These are phyloP conservation scores for Noturus placidus DNA, from an alignment of 2,113 vertebrate genomes.

Conservation along the genomic window DNA sequence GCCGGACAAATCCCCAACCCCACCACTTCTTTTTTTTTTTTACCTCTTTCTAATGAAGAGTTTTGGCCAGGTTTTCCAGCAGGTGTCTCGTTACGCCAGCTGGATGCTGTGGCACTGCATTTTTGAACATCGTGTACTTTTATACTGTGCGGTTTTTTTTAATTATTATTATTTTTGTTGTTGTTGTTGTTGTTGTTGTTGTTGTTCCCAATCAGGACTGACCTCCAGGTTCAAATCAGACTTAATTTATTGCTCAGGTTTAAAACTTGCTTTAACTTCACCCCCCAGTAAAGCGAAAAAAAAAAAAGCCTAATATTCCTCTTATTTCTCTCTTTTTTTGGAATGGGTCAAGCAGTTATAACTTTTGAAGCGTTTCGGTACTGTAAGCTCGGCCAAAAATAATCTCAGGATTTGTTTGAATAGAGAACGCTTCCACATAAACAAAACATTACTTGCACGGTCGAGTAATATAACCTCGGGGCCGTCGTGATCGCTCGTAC, in stretches of 20 bases:
- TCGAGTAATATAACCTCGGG: neutral
- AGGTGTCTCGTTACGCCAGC: conserved; percentile 61
- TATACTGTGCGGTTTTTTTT: neutral
- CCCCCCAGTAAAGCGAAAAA: conserved; percentile 2
- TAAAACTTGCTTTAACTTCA: neutral
- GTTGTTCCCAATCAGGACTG: neutral
- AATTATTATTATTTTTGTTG: too few relatives aligned
- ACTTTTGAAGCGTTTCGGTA: neutral
- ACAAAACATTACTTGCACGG: neutral
- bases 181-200: too few relatives aligned
- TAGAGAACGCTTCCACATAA: neutral
- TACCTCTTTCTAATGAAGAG: conserved; percentile 65
- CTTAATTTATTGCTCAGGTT: conserved; percentile 15
- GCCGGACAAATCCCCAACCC: conserved; percentile 59
- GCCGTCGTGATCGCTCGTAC: neutral
- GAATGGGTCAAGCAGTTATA: neutral
- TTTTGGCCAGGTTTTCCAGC: conserved; percentile 60
- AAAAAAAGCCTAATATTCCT: conserved; percentile 15
- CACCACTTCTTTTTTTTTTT: conserved; percentile 28
- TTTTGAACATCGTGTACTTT: neutral
- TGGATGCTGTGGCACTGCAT: conserved; percentile 51
- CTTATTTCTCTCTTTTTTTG: neutral
- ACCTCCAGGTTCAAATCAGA: conserved; percentile 18
- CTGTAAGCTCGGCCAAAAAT: neutral
- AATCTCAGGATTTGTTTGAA: conserved; percentile 15